Evolutionary conservation across 2,113 vertebrate genomes (phyloP), one percentile per base, ranked within the genome.

Genomic region (Takifugu bimaculatus): DNA sequence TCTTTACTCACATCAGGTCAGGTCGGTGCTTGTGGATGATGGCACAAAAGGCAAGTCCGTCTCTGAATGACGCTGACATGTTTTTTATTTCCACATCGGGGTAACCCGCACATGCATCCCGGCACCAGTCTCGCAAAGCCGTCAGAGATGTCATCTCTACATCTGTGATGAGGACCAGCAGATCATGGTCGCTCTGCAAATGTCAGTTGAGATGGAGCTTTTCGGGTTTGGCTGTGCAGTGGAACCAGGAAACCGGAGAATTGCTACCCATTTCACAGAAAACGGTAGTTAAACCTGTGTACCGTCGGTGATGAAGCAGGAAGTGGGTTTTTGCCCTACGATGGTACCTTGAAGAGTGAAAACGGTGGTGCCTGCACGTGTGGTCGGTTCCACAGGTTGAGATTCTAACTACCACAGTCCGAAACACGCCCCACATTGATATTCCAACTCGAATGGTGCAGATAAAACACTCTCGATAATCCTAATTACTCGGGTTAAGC

Each of bases 21-120:
- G 94, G 93, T 62, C 92, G 87, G 87, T 94, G 90, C 60, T 89
- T 92, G 87, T 96, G 94, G 63, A 96, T 94, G 87, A 95, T 92
- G 73, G 94, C 93, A 77, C 94, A 96, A 75, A 95, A 95, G 3
- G 93, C 93, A 57, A 94, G 88, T 49, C 94, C 94, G 57, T 94
- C 93, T 65, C 91, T 90, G 90, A 95, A 96, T 29, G 93, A 94
- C 43, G 89, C 57, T 72, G 92, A 93, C 86, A 94, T 88, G 88
- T 95, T 86, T 43, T 75, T 90, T 58, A 95, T 88, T 27, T 92
- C 91, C 88, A 95, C 90, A 28, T 84, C 79, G 49, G 81, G 77
- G 87, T 95, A 95, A 14, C 68, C 72, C 68, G 90, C 83, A 81
- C 92, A 94, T 59, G 91, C 88, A 67, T 69, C 79, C 63, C 91